A percentile compares a stretch with the other conserved stretches of the same genome.
Evolutionary conservation across 2,113 vertebrate genomes (phyloP).

Genomic region (Phalacrocorax brasilianus): DNA sequence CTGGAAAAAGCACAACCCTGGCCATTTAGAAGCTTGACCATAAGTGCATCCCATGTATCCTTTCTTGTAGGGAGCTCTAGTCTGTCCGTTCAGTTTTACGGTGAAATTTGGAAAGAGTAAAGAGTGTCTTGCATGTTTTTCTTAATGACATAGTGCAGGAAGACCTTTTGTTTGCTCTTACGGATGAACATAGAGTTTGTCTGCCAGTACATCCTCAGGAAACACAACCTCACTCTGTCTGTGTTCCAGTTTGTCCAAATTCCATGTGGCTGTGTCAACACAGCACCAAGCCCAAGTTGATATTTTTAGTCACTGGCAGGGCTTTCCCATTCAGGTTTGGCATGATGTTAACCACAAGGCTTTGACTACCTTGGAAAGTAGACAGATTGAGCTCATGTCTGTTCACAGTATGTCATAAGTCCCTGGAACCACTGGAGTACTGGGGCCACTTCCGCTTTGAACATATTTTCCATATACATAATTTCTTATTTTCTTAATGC

Average conservation of each 20-base stretch:
- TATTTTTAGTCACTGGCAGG: constrained; percentile 24
- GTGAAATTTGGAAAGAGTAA: not conserved
- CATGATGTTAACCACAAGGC: not conserved
- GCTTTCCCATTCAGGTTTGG: not conserved
- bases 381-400: not conserved
- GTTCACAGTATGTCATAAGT: not conserved
- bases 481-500: constrained; percentile 26
- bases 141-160: not conserved
- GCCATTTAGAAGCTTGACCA: not conserved
- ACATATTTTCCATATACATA: not conserved
- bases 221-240: not conserved
- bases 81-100: not conserved
- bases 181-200: not conserved
- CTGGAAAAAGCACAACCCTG: not conserved
- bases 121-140: not conserved
- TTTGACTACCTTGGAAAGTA: constrained; percentile 15
- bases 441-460: not conserved
- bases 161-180: not conserved
- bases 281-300: constrained; percentile 1
- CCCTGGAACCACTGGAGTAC: not conserved
- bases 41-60: not conserved
- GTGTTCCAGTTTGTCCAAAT: constrained; percentile 4
- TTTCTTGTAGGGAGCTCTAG: not conserved
- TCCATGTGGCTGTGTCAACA: not conserved
- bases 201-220: not conserved